Conservation (phyloP, 2,113 vertebrate genomes). For the Okapia johnstoni region DNA sequence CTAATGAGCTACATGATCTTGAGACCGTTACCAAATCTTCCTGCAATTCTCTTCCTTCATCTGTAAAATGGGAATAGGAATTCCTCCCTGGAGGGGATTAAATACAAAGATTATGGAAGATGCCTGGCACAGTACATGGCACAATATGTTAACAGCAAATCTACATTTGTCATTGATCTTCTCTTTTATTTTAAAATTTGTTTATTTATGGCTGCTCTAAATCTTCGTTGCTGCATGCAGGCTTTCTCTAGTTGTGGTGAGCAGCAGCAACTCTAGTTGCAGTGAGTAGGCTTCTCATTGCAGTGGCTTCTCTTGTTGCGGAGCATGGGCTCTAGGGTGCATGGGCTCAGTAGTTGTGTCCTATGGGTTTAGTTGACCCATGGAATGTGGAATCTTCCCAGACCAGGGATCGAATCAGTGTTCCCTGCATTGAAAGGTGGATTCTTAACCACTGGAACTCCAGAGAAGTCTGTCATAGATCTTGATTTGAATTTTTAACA, state of each 20-base stretch:
- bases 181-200: background rate
- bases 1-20: rapidly evolving
- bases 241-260: background rate
- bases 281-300: background rate
- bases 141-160: rapidly evolving
- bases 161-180: rapidly evolving
- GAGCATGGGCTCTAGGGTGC: background rate
- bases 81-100: background rate
- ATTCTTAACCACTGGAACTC: background rate
- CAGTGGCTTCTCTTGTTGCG: background rate
- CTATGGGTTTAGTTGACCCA: background rate
- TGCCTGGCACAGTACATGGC: rapidly evolving
- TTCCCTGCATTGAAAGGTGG: background rate
- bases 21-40: background rate
- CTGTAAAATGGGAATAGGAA: background rate
- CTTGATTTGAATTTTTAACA: background rate
- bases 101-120: rapidly evolving
- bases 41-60: background rate
- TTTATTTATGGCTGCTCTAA: background rate
- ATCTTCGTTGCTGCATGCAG: background rate
- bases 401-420: background rate
- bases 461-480: background rate
- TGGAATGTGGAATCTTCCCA: background rate
- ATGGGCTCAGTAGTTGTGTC: background rate
- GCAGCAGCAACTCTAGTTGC: background rate